phyloP scores from a whole-genome alignment of 2,113 vertebrate species.

The Platichthys flesus region DNA sequence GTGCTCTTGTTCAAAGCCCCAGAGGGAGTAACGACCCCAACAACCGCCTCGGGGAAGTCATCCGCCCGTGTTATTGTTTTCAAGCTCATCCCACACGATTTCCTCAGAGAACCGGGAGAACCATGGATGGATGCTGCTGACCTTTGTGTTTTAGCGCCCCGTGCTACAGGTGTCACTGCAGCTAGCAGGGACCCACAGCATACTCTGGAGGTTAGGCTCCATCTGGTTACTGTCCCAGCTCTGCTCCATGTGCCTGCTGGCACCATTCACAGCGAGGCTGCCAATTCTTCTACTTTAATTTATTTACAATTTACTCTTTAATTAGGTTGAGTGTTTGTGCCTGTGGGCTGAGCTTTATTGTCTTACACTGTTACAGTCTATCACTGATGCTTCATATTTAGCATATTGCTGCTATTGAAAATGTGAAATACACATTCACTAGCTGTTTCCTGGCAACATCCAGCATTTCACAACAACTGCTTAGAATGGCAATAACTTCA shows the following conservation, averaged over 20 bases:
- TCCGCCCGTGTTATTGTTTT: conserved; percentile 73
- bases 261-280: conserved; percentile 16
- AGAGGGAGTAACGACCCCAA: conserved; percentile 60
- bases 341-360: conserved; percentile 10
- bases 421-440: not conserved
- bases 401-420: not conserved
- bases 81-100: conserved; percentile 61
- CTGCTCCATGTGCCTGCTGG: conserved; percentile 31
- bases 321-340: conserved; percentile 40
- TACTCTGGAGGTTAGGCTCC: conserved; percentile 27
- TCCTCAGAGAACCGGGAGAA: conserved; percentile 55
- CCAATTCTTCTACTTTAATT: conserved; percentile 19
- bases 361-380: not conserved
- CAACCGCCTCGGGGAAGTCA: conserved; percentile 68
- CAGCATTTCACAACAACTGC: not conserved
- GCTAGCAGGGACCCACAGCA: conserved; percentile 25
- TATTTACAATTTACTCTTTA: conserved; percentile 29
- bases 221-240: conserved; percentile 46
- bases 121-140: conserved; percentile 58
- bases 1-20: conserved; percentile 57
- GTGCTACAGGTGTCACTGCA: conserved; percentile 57
- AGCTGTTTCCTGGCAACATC: not conserved
- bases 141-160: conserved; percentile 62
- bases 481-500: not conserved
- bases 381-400: not conserved